phyloP scores from a whole-genome alignment of 1,140 invertebrate genomes.

The Ceratina japonica region DNA sequence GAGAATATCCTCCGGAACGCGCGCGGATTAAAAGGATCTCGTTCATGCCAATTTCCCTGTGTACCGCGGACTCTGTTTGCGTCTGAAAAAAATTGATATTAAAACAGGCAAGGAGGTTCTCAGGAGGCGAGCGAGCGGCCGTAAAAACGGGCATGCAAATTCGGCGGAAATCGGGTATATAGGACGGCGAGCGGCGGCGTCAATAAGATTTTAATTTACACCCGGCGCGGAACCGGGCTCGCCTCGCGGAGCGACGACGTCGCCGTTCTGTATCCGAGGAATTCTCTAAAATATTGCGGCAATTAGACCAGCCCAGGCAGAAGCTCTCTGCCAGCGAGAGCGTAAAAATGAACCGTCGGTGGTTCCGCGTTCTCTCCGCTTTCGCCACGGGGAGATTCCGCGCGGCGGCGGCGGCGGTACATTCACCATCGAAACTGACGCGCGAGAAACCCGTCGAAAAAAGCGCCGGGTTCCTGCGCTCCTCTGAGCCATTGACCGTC shows the following conservation, averaged over 20 bases:
- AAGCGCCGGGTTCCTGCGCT: no score
- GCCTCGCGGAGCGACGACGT: background rate
- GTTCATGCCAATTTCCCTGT: no score
- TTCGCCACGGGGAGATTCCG: background rate
- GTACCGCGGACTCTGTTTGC: background rate
- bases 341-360: constrained; percentile 9
- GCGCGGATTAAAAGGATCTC: no score
- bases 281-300: constrained; percentile 8
- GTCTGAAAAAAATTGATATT: background rate
- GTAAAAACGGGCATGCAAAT: background rate
- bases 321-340: constrained; percentile 3
- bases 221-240: background rate
- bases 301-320: constrained; percentile 4
- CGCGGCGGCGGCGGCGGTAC: no score
- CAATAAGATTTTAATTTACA: constrained; percentile 13
- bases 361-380: background rate
- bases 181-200: background rate
- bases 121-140: no score
- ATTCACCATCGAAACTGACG: no score
- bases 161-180: background rate
- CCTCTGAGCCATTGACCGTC: no score
- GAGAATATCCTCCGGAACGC: no score
- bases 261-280: background rate
- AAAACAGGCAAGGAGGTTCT: background rate
- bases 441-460: no score